These are phyloP conservation scores for Pachypanchax playfairii DNA, from an alignment of 2,113 vertebrate species.

Conservation along the genomic window DNA sequence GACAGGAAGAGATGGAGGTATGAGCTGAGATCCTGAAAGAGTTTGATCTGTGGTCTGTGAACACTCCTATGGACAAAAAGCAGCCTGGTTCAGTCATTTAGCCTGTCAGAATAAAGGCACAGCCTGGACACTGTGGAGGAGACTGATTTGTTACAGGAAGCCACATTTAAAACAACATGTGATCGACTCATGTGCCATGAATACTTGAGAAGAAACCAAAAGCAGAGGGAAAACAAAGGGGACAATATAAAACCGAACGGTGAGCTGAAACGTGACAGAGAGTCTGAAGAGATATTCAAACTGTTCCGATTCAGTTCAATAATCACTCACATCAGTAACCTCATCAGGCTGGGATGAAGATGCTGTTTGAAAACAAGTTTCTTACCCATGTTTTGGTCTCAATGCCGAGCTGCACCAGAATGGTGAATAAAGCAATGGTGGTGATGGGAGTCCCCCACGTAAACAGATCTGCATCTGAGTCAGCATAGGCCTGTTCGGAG, in stretches of 20 bases:
- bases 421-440: conserved; percentile 88
- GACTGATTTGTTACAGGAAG: conserved; percentile 53
- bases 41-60: not conserved
- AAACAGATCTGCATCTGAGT: conserved; percentile 92
- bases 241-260: not conserved
- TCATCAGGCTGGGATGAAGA: not conserved
- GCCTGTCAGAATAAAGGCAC: conserved; percentile 52
- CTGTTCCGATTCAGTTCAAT: too few species aligned
- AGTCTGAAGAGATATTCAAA: too few species aligned
- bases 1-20: not conserved
- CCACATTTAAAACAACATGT: too few species aligned
- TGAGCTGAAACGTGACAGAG: not conserved
- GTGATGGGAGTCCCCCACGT: conserved; percentile 96
- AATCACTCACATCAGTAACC: too few species aligned
- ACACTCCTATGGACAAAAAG: not conserved
- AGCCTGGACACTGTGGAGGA: conserved; percentile 59
- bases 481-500: conserved; percentile 84
- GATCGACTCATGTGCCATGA: conserved; percentile 36
- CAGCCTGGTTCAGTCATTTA: not conserved
- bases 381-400: conserved; percentile 99
- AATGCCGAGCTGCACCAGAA: conserved; percentile 93
- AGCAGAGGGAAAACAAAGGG: not conserved
- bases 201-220: conserved; percentile 17
- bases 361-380: not conserved
- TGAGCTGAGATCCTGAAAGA: not conserved